Evolutionary conservation across 2,113 vertebrate species (phyloP).

Genomic region (Psophia crepitans): DNA sequence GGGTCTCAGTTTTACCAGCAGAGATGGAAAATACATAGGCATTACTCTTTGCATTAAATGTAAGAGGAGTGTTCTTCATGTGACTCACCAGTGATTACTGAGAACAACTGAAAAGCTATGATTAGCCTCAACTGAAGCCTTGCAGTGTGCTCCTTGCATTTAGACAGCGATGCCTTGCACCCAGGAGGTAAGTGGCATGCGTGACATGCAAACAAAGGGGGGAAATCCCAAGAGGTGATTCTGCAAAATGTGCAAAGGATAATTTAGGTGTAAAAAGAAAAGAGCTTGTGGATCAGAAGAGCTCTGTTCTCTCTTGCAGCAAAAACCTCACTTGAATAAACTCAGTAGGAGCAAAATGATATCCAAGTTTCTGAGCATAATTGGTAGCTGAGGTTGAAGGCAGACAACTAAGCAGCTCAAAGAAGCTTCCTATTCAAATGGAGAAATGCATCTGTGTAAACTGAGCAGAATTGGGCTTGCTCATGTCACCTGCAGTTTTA

Average conservation of each 20-base stretch:
- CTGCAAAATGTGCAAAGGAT: background rate
- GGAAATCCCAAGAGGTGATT: background rate
- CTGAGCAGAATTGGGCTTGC: background rate
- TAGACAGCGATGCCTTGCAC: background rate
- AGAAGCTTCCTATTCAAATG: background rate
- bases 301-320: background rate
- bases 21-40: background rate
- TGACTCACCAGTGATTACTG: conserved; percentile 31
- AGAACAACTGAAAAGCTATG: background rate
- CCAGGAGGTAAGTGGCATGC: background rate
- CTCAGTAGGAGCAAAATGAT: background rate
- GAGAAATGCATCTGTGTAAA: background rate
- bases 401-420: background rate
- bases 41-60: background rate
- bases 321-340: background rate
- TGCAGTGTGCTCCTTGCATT: background rate
- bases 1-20: background rate
- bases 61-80: background rate
- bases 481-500: background rate
- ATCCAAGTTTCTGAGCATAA: background rate
- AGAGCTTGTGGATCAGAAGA: background rate
- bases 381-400: background rate
- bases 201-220: background rate
- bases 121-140: conserved; percentile 23
- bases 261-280: conserved; percentile 2